Percentiles rank a stretch among this genome's conserved stretches.
Conservation (phyloP, 2,113 vertebrate species). For the Galbula dea region DNA sequence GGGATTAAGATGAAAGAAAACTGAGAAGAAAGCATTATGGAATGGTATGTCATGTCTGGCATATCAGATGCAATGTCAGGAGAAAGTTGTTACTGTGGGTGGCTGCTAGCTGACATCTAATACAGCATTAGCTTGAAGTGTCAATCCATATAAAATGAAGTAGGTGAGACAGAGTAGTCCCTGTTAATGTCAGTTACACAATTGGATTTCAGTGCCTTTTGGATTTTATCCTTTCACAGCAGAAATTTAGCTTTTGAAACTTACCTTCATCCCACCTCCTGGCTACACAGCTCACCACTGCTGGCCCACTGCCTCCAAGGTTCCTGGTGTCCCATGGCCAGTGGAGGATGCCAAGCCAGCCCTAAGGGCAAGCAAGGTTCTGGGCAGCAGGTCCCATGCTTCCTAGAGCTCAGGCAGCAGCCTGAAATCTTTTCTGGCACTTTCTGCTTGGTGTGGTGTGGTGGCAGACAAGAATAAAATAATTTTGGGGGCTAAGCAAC, state of each 20-base stretch:
- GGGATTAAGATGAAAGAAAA: background rate
- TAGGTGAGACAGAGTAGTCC: background rate
- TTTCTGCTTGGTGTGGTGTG: background rate
- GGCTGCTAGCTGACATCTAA: background rate
- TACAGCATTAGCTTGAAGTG: background rate
- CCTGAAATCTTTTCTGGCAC: background rate
- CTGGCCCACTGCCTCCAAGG: accelerated
- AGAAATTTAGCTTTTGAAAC: background rate
- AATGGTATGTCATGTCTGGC: background rate
- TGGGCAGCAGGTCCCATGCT: background rate
- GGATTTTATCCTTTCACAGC: background rate
- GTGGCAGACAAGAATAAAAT: background rate
- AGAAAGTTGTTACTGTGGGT: background rate
- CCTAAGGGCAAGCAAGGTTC: background rate
- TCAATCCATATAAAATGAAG: too few species aligned
- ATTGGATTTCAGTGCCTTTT: background rate
- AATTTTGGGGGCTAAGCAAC: background rate
- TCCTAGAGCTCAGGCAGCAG: background rate
- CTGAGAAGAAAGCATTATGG: background rate
- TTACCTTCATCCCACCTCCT: background rate
- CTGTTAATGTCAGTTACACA: background rate
- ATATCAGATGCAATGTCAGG: background rate
- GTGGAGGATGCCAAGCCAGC: background rate
- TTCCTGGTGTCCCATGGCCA: accelerated
- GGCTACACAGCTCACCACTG: accelerated